Percentiles rank a stretch among this genome's conserved stretches.
Conservation (phyloP, 2,888 invertebrate species). For the Diarsia rubi region DNA sequence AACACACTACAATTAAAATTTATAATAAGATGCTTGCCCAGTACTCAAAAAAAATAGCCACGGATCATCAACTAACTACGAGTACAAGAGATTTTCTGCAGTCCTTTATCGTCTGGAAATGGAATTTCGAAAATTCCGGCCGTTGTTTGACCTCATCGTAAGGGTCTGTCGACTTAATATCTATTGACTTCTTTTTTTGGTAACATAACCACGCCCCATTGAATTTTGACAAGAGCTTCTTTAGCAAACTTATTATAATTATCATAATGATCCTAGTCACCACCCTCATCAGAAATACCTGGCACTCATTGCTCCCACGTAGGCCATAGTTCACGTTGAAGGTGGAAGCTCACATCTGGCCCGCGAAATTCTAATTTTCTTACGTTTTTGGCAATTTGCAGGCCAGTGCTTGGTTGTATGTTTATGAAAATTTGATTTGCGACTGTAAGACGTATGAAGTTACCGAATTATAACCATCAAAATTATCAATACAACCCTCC, state of each 20-base stretch:
- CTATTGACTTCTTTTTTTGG: background rate
- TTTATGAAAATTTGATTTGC: no score
- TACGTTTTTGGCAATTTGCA: no score
- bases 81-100: background rate
- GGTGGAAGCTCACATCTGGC: no score
- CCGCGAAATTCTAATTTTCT: no score
- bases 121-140: background rate
- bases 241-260: background rate
- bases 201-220: background rate
- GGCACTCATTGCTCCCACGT: slow-evolving; percentile 48
- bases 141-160: background rate
- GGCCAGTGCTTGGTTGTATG: no score
- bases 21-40: no score
- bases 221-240: background rate
- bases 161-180: no score
- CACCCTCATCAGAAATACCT: slow-evolving; percentile 29
- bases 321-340: slow-evolving; percentile 51
- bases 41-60: no score
- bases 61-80: background rate
- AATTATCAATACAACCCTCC: no score
- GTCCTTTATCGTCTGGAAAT: background rate
- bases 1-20: no score
- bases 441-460: no score
- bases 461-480: no score
- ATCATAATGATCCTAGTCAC: slow-evolving; percentile 1